Evolutionary conservation across 2,113 vertebrate genomes (phyloP), one percentile per base, ranked within the genome.

Genomic region (Romanogobio albipinnatus): DNA sequence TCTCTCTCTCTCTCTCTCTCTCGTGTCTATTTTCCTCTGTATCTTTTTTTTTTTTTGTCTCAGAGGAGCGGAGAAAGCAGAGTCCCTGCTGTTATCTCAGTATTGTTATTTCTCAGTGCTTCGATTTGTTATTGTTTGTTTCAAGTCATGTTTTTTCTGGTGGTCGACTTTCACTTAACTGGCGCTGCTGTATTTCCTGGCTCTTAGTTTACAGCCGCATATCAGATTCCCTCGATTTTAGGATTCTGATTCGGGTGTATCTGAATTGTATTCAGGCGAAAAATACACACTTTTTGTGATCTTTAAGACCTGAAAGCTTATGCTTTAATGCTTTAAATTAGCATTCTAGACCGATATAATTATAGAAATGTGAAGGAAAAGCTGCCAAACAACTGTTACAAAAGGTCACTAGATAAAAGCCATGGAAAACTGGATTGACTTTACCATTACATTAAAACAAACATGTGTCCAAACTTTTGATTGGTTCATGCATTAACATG

Each of bases 101-200:
- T 76, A 81, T 73, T 83, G 45, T 51, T 85, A 39, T 43, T 19
- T 59, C 56, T 17, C 74, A 47, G 58, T 81, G 36, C 51, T 47
- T 71, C 26, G 19, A 77, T 85, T 75, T 86, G 76, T 76, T 85
- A 61, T 87, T 82, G 83, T 87, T 87, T 87, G 78, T 53, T 64
- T 59, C 59, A 62, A 76, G 49, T 80, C 49, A 36, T 56, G 81
- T 53, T 83, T 71, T 71, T 43, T 51, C 26, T 73, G 68, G 56
- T 47, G 45, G 76, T 62, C 83, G 87, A 59, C 81, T 89, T 75
- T 51, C 59, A 14, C 74, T 91, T 89, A 87, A 90, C 86, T 88
- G 81, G 80, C 90, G 84, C 43, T 19, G 83, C 68, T 89, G 82
- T 62, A 39, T 82, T 73, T 80, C 36, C 58, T 79, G 33, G 77